Percentiles rank a stretch among this genome's conserved stretches.
Evolutionary conservation across 2,797 vertebrate genomes (phyloP).

Genomic region (Hozukius guyotensis): DNA sequence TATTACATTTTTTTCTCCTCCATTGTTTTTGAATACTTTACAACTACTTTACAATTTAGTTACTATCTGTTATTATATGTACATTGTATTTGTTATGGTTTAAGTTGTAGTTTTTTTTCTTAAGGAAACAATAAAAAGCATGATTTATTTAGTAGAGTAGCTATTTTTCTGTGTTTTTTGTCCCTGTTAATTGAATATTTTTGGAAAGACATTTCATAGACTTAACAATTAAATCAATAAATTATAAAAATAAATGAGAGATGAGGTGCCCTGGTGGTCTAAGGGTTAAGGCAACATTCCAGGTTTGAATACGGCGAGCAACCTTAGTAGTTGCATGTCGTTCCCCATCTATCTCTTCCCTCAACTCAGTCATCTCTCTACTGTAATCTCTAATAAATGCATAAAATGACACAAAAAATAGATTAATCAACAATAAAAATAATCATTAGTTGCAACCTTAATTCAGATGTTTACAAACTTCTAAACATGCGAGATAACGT

Average conservation of each 20-base stretch:
- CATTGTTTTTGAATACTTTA: no score
- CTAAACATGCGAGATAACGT: conserved; percentile 25
- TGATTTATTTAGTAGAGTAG: no score
- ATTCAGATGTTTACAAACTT: neutral
- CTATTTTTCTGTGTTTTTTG: neutral
- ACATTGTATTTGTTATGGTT: no score
- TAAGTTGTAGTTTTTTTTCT: no score
- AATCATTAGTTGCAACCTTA: neutral
- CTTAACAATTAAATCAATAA: neutral
- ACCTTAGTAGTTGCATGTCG: neutral
- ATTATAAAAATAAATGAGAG: neutral
- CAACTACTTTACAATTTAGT: no score
- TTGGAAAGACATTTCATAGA: neutral
- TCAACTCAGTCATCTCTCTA: neutral
- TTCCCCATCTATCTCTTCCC: neutral
- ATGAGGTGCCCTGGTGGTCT: no score
- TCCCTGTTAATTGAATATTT: neutral
- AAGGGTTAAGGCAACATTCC: no score
- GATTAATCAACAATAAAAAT: neutral
- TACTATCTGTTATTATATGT: no score
- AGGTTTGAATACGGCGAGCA: no score
- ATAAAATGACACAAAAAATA: neutral
- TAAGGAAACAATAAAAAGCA: no score
- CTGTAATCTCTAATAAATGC: neutral
- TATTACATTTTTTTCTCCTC: no score